A percentile compares a stretch with the other conserved stretches of the same genome.
phyloP scores from a whole-genome alignment of 2,797 vertebrate genomes.

The Phaenicophaeus curvirostris region DNA sequence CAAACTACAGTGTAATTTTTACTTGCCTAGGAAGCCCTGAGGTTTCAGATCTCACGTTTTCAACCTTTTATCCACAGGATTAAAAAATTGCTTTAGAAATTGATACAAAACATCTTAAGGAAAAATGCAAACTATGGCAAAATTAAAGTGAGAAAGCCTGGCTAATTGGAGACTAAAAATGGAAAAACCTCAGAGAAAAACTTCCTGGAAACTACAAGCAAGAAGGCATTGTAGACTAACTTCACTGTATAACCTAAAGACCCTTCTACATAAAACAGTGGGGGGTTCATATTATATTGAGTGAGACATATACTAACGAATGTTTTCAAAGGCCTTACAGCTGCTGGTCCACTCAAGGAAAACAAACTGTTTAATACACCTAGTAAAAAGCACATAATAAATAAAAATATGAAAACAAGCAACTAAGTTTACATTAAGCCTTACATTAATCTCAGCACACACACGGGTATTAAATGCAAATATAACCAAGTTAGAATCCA shows the following conservation, averaged over 20 bases:
- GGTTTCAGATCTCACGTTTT: neutral
- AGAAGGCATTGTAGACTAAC: neutral
- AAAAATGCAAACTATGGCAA: neutral
- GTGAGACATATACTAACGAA: neutral
- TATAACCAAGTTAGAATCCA: neutral
- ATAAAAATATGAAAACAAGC: slow-evolving; percentile 40
- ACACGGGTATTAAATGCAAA: neutral
- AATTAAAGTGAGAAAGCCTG: neutral
- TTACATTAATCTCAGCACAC: neutral
- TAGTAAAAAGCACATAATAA: slow-evolving; percentile 8
- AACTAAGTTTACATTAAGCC: neutral
- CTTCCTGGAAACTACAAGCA: neutral
- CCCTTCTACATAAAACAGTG: neutral
- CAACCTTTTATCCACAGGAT: neutral
- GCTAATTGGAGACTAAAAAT: neutral
- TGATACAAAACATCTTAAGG: neutral
- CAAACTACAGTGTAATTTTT: neutral
- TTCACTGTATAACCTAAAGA: neutral
- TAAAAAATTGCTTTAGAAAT: neutral
- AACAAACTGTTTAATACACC: slow-evolving; percentile 34
- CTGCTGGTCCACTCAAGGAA: slow-evolving; percentile 11
- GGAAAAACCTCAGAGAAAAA: neutral
- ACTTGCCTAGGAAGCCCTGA: neutral
- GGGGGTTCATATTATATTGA: neutral
- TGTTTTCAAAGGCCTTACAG: slow-evolving; percentile 32